phyloP scores from a whole-genome alignment of 1,140 invertebrate species.

The Nasonia longicornis region DNA sequence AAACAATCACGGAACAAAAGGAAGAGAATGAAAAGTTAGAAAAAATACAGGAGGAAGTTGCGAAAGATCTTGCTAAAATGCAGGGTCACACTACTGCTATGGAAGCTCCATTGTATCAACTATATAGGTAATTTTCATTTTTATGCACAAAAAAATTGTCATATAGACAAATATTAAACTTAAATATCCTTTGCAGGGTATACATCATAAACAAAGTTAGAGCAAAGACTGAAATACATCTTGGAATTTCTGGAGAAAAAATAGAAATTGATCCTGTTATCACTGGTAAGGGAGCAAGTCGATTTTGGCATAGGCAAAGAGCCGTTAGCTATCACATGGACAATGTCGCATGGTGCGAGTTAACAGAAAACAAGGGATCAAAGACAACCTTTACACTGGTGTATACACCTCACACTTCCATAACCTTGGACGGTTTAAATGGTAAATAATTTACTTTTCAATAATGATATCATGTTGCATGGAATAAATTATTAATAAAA shows the following conservation, averaged over 20 bases:
- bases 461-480: neutral
- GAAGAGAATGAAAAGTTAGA: slow-evolving; percentile 62
- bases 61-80: slow-evolving; percentile 73
- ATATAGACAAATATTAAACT: neutral
- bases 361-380: slow-evolving; percentile 76
- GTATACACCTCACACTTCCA: slow-evolving; percentile 67
- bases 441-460: slow-evolving; percentile 53
- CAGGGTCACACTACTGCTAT: slow-evolving; percentile 79
- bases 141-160: neutral
- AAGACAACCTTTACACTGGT: slow-evolving; percentile 76
- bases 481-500: slow-evolving; percentile 24
- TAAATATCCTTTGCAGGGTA: slow-evolving; percentile 69
- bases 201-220: slow-evolving; percentile 83
- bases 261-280: slow-evolving; percentile 89
- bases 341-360: slow-evolving; percentile 86
- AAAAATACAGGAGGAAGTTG: slow-evolving; percentile 60
- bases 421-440: slow-evolving; percentile 58
- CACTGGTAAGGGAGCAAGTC: slow-evolving; percentile 76
- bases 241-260: slow-evolving; percentile 90
- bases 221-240: slow-evolving; percentile 84
- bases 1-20: slow-evolving; percentile 47
- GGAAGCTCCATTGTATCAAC: slow-evolving; percentile 87
- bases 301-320: slow-evolving; percentile 78
- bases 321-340: slow-evolving; percentile 87
- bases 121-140: slow-evolving; percentile 70